Base-by-base conservation (phyloP, 2,113 vertebrate species). In the Salvelinus alpinus region DNA sequence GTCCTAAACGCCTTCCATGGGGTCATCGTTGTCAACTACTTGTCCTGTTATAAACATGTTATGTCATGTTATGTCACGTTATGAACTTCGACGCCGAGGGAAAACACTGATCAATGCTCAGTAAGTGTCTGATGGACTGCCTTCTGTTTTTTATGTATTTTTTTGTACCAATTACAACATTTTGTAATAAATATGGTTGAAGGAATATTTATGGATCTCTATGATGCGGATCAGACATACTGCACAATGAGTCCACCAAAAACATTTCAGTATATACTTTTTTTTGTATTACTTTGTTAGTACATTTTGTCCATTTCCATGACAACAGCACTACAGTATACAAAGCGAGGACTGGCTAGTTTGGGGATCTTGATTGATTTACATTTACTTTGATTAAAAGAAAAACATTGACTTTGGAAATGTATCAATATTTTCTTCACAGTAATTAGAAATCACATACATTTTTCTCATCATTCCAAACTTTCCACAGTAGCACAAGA, bases 111-210 rank as follows among this genome's bases (percentile, higher is more conserved):
- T 2, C 8, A 9, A 38, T 38, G 38, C 8, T 38, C 38, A 38
- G 38, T 38, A 9, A 38, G 34, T 38, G 11, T 14, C 48, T 16
- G 48, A 69, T 80, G 76, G 66, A 82, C 34, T 59, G 59, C 64
- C 80, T 68, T 78, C 76, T 64, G 44, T 2, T 64, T 74, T 51
- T 51, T 6, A 44, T 44, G 38, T 44, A 29, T 75, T 5, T 71
- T 60, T 89, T 85, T 83, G 78, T 81, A 86, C 69, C 13, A 48
- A 25, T 72, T 47, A 80, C 71, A 76, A 76, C n/a, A 5, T 60
- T 83, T 86, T 80, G 68, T 70, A 62, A 62, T 76, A 76, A 78
- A 82, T 76, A 76, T 48, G 71, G 65, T 12, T 44, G 29, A 0
- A 54, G 51, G 9, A 44, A 11, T 44, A 44, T 44, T 18, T 64